phyloP scores from a whole-genome alignment of 2,113 vertebrate genomes.

The Antechinus flavipes region DNA sequence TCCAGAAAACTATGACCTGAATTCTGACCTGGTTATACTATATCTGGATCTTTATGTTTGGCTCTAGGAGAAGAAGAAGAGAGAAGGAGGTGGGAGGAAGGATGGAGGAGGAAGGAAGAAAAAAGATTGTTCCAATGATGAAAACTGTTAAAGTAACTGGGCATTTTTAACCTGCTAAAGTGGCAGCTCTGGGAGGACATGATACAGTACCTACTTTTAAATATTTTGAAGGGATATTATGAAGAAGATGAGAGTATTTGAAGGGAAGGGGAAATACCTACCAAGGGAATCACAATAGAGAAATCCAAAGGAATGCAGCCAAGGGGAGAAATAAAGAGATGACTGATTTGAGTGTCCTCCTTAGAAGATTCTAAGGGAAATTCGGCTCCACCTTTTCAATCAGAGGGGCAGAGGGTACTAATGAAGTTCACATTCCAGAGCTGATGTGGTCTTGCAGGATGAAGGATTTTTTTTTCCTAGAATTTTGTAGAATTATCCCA shows the following conservation, averaged over 20 bases:
- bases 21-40: neutral
- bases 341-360: no score
- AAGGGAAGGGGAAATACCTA: neutral
- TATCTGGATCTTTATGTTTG: neutral
- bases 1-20: neutral
- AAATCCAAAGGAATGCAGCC: neutral
- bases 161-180: neutral
- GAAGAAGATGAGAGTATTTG: neutral
- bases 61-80: no score
- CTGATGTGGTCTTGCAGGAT: no score
- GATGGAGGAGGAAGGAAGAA: no score
- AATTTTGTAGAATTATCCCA: neutral
- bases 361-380: neutral
- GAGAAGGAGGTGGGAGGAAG: no score
- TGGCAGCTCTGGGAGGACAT: neutral
- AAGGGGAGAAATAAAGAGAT: neutral
- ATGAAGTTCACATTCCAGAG: no score
- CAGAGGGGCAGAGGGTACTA: neutral
- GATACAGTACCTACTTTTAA: neutral
- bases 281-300: neutral
- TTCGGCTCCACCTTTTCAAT: neutral
- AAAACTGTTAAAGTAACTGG: neutral
- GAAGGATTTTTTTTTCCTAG: neutral
- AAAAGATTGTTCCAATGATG: neutral
- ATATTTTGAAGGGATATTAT: neutral